Percentiles rank a stretch among this genome's conserved stretches.
Conservation (phyloP, 30 jellyfish, hydroid and myxozoan genomes). For the Turritopsis dohrnii region DNA sequence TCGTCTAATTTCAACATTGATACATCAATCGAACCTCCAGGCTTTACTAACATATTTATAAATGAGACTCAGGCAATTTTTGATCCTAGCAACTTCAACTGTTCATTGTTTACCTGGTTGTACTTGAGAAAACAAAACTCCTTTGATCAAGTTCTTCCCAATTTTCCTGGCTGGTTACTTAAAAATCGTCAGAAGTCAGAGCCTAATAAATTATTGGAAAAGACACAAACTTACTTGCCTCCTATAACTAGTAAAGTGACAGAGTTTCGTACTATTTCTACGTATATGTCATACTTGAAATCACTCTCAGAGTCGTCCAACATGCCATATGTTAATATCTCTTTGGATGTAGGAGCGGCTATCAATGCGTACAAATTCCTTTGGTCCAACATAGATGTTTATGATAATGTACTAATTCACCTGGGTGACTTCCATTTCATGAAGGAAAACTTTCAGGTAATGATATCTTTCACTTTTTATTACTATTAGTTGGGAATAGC, state of each 20-base stretch:
- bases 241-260: not conserved
- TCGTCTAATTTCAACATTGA: too few relatives aligned
- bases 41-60: too few relatives aligned
- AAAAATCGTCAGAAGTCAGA: not conserved
- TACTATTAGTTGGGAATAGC: too few relatives aligned
- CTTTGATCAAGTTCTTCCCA: not conserved
- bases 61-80: too few relatives aligned
- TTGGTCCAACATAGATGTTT: not conserved
- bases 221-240: not conserved
- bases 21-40: not conserved
- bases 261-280: not conserved
- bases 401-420: not conserved
- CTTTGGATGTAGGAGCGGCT: too few relatives aligned
- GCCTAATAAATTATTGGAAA: not conserved
- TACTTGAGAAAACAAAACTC: not conserved
- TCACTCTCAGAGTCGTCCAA: too few relatives aligned
- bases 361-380: not conserved
- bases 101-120: too few relatives aligned
- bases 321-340: too few relatives aligned
- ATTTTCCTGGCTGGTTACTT: not conserved
- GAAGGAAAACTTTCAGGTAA: not conserved
- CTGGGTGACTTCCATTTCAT: constrained; percentile 1
- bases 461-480: too few relatives aligned
- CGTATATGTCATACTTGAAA: too few relatives aligned
- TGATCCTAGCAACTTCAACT: too few relatives aligned